Evolutionary conservation across 2,888 invertebrate genomes (phyloP).

Genomic region (Hyles lineata): DNA sequence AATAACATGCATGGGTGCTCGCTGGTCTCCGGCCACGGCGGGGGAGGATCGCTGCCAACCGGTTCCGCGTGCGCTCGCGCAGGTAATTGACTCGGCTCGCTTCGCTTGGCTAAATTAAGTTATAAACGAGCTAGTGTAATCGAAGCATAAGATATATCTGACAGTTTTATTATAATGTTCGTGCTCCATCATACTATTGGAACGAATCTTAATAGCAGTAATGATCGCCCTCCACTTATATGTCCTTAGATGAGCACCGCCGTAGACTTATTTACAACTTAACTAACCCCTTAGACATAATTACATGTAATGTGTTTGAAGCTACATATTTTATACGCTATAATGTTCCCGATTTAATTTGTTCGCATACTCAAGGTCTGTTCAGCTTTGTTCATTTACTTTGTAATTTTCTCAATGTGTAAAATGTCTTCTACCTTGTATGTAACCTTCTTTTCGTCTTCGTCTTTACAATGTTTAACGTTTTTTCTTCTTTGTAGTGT

Average conservation of each 20-base stretch:
- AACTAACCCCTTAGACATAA: neutral
- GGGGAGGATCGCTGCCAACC: constrained; percentile 69
- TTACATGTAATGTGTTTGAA: neutral
- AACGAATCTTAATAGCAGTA: constrained; percentile 24
- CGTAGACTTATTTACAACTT: constrained; percentile 10
- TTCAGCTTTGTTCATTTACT: neutral
- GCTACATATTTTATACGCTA: neutral
- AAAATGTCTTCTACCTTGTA: neutral
- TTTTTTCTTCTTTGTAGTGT: constrained; percentile 1
- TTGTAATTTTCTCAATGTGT: constrained; percentile 4
- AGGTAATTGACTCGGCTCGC: constrained; percentile 75
- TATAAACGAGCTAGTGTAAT: constrained; percentile 75
- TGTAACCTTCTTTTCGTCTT: no score
- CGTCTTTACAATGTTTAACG: neutral
- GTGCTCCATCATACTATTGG: constrained; percentile 54
- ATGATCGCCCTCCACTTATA: constrained; percentile 3
- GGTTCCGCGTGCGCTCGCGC: constrained; percentile 77
- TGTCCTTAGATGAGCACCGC: neutral
- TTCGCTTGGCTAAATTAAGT: constrained; percentile 73
- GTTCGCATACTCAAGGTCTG: neutral
- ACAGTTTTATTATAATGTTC: constrained; percentile 60
- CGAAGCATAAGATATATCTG: constrained; percentile 61
- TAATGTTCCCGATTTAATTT: neutral
- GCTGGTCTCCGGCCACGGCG: constrained; percentile 45
- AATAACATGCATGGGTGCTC: constrained; percentile 70